These are phyloP conservation scores for Diploptera punctata DNA, from an alignment of 2,888 invertebrate species.

Conservation along the genomic window DNA sequence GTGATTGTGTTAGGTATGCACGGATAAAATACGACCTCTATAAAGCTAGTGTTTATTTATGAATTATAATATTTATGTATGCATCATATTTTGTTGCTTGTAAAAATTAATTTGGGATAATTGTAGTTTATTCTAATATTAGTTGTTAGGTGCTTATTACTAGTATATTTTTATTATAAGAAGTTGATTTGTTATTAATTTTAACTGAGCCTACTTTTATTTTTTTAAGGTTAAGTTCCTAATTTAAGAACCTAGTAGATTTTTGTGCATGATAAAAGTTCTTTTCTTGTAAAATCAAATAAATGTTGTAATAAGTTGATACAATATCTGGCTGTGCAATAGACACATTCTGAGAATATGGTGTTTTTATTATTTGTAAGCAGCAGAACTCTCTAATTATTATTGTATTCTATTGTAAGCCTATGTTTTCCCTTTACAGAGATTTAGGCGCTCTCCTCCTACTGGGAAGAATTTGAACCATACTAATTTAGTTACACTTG, in stretches of 20 bases:
- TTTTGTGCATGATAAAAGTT: conserved; percentile 26
- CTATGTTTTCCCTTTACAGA: no score
- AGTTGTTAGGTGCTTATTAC: neutral
- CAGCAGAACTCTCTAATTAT: no score
- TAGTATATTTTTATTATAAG: neutral
- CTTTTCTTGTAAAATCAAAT: neutral
- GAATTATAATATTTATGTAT: neutral
- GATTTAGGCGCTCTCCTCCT: no score
- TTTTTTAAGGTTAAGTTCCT: conserved; percentile 36
- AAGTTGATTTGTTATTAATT: conserved; percentile 5
- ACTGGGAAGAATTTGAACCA: no score
- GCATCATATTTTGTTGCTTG: neutral
- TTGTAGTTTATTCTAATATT: neutral
- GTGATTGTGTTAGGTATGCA: neutral
- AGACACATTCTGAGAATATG: no score
- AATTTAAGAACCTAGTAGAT: conserved; percentile 18
- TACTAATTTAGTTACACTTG: no score
- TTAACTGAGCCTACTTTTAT: conserved; percentile 18
- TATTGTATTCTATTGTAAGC: no score
- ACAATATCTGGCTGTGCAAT: neutral
- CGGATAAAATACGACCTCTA: neutral
- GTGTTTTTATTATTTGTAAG: no score
- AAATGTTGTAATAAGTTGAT: neutral
- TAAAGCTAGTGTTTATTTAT: conserved; percentile 2
- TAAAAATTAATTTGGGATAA: conserved; percentile 6